Evolutionary conservation across 2,888 invertebrate genomes (phyloP).

Genomic region (Lithophane ornitopus): DNA sequence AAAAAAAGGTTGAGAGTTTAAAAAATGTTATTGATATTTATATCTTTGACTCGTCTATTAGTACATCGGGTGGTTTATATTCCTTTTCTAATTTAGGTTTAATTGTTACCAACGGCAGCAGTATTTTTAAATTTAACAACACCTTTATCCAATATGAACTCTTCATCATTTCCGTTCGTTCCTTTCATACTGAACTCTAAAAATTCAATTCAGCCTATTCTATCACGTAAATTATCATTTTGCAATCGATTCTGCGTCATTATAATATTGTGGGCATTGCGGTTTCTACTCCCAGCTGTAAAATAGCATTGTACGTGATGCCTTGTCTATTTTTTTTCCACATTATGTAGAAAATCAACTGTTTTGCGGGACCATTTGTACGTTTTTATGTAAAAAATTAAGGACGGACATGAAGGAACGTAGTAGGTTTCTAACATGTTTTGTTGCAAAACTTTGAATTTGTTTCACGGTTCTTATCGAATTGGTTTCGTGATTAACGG

Average conservation of each 20-base stretch:
- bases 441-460: conserved; percentile 59
- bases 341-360: conserved; percentile 69
- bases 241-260: conserved; percentile 87
- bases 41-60: neutral
- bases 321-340: conserved; percentile 80
- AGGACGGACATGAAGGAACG: conserved; percentile 78
- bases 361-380: conserved; percentile 84
- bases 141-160: neutral
- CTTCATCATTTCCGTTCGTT: neutral
- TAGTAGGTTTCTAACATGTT: conserved; percentile 61
- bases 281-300: conserved; percentile 84
- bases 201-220: conserved; percentile 83
- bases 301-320: conserved; percentile 85
- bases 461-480: conserved; percentile 36
- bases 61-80: neutral
- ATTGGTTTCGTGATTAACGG: conserved; percentile 28
- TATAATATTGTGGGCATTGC: conserved; percentile 86
- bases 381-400: conserved; percentile 79
- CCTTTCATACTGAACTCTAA: conserved; percentile 53
- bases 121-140: neutral
- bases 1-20: neutral
- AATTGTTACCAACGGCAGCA: neutral
- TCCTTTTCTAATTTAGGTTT: neutral
- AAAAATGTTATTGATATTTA: neutral
- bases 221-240: conserved; percentile 88